Base-by-base conservation (phyloP, 2,888 invertebrate genomes). In the Lycophotia porphyrea region DNA sequence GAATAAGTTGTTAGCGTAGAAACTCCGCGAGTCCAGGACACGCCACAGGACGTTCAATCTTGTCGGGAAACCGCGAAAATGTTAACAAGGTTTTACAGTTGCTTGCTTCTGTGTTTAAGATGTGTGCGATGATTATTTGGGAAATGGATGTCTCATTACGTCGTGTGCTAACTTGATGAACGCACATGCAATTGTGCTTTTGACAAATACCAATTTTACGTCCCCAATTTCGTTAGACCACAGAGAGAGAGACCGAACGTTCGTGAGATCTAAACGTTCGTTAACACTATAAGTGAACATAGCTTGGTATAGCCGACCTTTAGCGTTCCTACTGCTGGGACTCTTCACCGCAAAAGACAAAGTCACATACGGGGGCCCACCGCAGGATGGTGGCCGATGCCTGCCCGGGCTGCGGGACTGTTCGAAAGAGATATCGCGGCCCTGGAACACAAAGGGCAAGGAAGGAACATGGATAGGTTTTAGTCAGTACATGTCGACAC, bases 1-100 rank as follows among this genome's bases (percentile, higher is more conserved):
- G 61, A 70, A 74, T 76, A 84, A 74, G 76, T 79, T 85, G 87
- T 79, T 83, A 84, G 77, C 66, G 63, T 27, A 36, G 67, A 64
- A 81, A 85, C 61, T 74, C 67, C 8, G 18, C 49, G 42, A 61
- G 49, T 31, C 24, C 47, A 60, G 73, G 55, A 73, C 80, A 76
- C 66, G 78, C 71, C 44, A 79, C 65, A 65, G 47, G 71, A 36
- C 76, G 52, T 76, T 76, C 76, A 72, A 81, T 83, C 76, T 81
- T 73, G 61, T n/a, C 61, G n/a, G 21, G 13, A 69, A 73, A 63
- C 63, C 64, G 66, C 74, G 75, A 86, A 80, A 80, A 61, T 52
- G 67, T 80, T 81, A 71, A 71, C 68, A 61, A 76, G 61, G 39
- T 71, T 80, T 61, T 36, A 49, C 44, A 64, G 34, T 42, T 8